Percentiles rank a stretch among this genome's conserved stretches.
Conservation (phyloP, 2,113 vertebrate genomes). For the Austrofundulus limnaeus region DNA sequence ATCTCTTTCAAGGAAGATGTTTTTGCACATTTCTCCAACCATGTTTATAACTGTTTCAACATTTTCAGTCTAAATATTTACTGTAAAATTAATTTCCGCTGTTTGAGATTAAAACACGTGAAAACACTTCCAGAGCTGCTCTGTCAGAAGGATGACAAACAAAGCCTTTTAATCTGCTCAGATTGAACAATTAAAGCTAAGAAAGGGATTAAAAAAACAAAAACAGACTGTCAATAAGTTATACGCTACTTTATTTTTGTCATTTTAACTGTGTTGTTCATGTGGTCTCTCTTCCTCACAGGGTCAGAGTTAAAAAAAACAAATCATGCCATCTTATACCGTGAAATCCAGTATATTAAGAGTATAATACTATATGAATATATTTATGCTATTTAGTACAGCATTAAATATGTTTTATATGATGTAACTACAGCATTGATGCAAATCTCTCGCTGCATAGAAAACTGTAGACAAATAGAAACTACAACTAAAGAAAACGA, state of each 20-base stretch:
- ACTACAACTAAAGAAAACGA: slow-evolving; percentile 46
- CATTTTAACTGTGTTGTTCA: slow-evolving; percentile 28
- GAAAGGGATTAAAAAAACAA: not conserved
- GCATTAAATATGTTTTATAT: slow-evolving; percentile 74
- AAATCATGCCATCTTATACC: slow-evolving; percentile 59
- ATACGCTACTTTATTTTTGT: slow-evolving; percentile 17
- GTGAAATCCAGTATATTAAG: slow-evolving; percentile 64
- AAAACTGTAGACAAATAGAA: slow-evolving; percentile 66
- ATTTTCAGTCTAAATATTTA: not conserved
- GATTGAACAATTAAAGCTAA: not conserved
- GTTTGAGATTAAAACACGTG: no score
- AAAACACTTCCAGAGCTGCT: slow-evolving; percentile 50
- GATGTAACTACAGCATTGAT: slow-evolving; percentile 65
- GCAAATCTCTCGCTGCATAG: slow-evolving; percentile 67
- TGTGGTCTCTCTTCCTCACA: slow-evolving; percentile 39
- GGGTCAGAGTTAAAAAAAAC: slow-evolving; percentile 63
- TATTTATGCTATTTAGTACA: slow-evolving; percentile 74
- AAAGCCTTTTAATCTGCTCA: slow-evolving; percentile 5
- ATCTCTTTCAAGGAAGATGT: no score
- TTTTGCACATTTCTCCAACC: no score
- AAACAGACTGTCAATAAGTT: slow-evolving; percentile 7
- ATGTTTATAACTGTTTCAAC: no score
- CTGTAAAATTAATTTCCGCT: no score
- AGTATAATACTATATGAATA: slow-evolving; percentile 74
- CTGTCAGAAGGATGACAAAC: slow-evolving; percentile 8